These are phyloP conservation scores for Lasioglossum malachurum DNA, from an alignment of 2,888 invertebrate species.

Conservation along the genomic window DNA sequence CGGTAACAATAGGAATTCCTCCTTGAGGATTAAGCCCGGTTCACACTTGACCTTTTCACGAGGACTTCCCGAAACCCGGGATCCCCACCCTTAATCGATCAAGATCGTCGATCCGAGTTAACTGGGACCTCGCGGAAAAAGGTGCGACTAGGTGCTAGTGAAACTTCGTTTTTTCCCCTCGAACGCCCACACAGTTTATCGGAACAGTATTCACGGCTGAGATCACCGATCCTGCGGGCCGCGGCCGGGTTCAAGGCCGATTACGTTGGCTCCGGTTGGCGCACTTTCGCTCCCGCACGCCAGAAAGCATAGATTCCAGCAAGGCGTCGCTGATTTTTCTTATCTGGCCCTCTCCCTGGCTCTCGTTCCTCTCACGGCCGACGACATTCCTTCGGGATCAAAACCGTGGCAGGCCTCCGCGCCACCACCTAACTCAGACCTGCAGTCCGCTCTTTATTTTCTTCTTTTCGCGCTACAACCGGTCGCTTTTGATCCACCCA, in stretches of 20 bases:
- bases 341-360: constrained; percentile 45
- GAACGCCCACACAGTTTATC: constrained; percentile 54
- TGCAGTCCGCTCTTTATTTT: neutral
- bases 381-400: constrained; percentile 77
- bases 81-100: neutral
- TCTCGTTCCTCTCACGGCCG: constrained; percentile 72
- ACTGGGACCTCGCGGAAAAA: neutral
- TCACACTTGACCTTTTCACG: neutral
- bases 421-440: neutral
- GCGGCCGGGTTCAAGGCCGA: constrained; percentile 66
- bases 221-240: constrained; percentile 66
- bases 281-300: constrained; percentile 56
- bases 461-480: constrained; percentile 12
- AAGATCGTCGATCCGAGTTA: neutral
- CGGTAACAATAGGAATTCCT: neutral
- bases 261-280: constrained; percentile 47
- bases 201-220: constrained; percentile 57
- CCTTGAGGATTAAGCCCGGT: neutral
- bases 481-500: constrained; percentile 26
- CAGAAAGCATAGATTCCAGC: constrained; percentile 46
- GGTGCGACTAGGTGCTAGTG: neutral
- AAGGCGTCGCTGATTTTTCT: constrained; percentile 48
- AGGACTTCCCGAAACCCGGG: neutral
- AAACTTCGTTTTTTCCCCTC: neutral
- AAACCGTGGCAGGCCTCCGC: constrained; percentile 53